Base-by-base conservation (phyloP, 1,140 invertebrate species). In the Drosophila mojavensis region DNA sequence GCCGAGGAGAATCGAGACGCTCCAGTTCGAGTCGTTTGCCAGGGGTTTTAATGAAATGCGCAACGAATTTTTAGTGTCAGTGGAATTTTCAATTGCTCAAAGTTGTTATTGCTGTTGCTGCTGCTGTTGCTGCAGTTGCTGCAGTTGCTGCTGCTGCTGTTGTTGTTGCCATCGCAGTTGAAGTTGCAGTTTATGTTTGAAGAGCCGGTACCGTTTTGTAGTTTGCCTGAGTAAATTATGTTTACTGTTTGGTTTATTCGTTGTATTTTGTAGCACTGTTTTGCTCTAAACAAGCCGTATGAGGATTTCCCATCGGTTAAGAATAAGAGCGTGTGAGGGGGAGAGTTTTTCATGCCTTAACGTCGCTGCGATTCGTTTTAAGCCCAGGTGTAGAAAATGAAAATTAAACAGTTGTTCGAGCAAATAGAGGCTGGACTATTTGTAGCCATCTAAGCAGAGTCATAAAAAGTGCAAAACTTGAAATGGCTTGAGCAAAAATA, bases 11-110 rank as follows among this genome's bases (percentile, higher is more conserved):
- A 15, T 39, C 36, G 24, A 55, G 28, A 15, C 26, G 41, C 43
- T 59, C 41, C 56, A 59, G 56, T 59, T 67, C 33, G 65, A 69
- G 65, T 54, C 71, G 65, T 75, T 75, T 75, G 72, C 67, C 72
- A 64, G 63, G 58, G 58, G 62, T 81, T 82, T 82, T 82, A 83
- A 83, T 83, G 80, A 83, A 83, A 83, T 83, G 80, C 80, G 80
- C 80, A 79, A 79, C 71, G 76, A 83, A 83, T 83, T 82, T 79
- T 83, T 76, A 83, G 80, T 83, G 80, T 79, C 80, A 83, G 76
- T 79, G 72, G 80, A 81, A 76, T 83, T 83, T 79, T 72, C 71
- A 76, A 82, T 83, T 83, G 80, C 80, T 82, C 66, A 71, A 63
- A 78, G 74, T 64, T 81, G 73, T 73, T 71, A 33, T 41, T 47